Conservation (phyloP, 2,113 vertebrate species). For the Tylochromis polylepis region DNA sequence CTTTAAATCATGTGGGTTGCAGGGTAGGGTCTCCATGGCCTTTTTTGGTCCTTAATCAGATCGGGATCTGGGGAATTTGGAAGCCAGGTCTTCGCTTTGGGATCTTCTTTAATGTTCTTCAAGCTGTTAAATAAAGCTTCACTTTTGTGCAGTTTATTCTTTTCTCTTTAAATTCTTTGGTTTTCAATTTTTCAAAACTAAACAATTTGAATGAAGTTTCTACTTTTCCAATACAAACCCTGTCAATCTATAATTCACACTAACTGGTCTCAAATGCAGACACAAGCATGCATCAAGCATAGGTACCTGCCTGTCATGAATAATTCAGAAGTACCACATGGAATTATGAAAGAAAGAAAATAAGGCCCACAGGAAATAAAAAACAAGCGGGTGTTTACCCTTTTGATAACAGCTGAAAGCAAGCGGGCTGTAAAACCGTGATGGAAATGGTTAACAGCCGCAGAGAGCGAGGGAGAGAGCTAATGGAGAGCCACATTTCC, state of each 20-base stretch:
- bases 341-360: not conserved
- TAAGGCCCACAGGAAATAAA: not conserved
- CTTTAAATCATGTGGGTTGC: not conserved
- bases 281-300: not conserved
- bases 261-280: not conserved
- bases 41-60: not conserved
- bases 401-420: conserved; percentile 5
- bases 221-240: not conserved
- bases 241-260: not conserved
- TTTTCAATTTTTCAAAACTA: not conserved
- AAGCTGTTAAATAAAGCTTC: not conserved
- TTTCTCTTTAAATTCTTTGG: not conserved
- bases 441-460: conserved; percentile 48
- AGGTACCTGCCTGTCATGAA: not conserved
- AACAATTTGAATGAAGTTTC: not conserved
- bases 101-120: not conserved
- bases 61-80: not conserved
- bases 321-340: conserved; percentile 8
- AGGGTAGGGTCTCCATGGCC: not conserved
- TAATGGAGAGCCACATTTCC: conserved; percentile 55
- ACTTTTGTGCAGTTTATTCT: not conserved
- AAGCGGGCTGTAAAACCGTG: conserved; percentile 15
- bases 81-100: not conserved
- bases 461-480: not conserved
- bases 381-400: conserved; percentile 17